Evolutionary conservation across 1,140 invertebrate genomes (phyloP).

Genomic region (Sipha flava): DNA sequence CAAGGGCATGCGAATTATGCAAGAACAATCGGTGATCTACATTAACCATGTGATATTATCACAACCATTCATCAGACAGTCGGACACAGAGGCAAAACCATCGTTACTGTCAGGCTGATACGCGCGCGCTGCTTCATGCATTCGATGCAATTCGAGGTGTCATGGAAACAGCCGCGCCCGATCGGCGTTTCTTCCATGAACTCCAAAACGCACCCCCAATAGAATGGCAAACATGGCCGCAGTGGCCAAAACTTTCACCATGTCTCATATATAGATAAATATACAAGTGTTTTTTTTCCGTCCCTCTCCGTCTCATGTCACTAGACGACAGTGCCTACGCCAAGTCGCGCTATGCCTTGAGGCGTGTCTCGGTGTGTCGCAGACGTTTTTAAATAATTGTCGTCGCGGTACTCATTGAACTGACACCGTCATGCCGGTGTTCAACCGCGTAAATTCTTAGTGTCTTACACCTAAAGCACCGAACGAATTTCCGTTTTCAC

Average conservation of each 20-base stretch:
- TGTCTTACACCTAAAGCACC: background rate
- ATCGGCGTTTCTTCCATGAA: background rate
- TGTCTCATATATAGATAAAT: background rate
- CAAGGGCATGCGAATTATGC: no score
- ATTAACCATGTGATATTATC: no score
- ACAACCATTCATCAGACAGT: background rate
- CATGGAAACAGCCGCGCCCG: slow-evolving; percentile 2
- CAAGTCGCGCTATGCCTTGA: background rate
- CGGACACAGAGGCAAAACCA: background rate
- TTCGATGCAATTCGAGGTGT: background rate
- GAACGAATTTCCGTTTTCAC: background rate
- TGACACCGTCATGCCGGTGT: background rate
- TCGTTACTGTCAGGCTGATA: no score
- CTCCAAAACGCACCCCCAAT: background rate
- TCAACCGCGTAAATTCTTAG: slow-evolving; percentile 7
- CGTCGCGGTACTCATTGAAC: background rate
- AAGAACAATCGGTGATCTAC: no score
- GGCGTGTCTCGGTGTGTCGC: background rate
- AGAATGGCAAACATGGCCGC: slow-evolving; percentile 10
- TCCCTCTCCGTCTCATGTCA: background rate
- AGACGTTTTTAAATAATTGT: background rate
- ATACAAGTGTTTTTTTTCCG: background rate
- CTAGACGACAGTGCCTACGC: no score
- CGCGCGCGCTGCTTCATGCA: no score
- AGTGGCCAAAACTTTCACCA: slow-evolving; percentile 3